phyloP scores from a whole-genome alignment of 64 coral and sea anemone genomes.

The Stylophora pistillata region DNA sequence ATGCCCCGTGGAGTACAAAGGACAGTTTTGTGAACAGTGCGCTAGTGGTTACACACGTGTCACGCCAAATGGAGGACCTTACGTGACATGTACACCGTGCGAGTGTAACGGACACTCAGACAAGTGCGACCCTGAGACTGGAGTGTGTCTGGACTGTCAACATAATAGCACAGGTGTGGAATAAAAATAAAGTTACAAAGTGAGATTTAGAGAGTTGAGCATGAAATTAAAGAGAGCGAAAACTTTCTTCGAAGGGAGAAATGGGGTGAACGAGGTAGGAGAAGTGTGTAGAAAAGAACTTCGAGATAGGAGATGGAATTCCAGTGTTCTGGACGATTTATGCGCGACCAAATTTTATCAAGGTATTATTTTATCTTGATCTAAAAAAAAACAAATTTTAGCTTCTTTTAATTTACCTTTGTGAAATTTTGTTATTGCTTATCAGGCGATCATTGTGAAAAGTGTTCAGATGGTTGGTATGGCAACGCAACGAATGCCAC shows the following conservation, averaged over 20 bases:
- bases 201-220: neutral
- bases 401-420: neutral
- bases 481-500: slow-evolving; percentile 75
- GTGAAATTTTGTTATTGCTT: neutral
- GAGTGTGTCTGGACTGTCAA: slow-evolving; percentile 81
- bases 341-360: too few species aligned
- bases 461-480: slow-evolving; percentile 88
- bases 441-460: slow-evolving; percentile 91
- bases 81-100: slow-evolving; percentile 72
- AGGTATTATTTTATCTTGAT: too few species aligned
- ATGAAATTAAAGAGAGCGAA: neutral
- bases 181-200: neutral
- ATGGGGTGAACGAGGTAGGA: too few species aligned
- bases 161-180: slow-evolving; percentile 77
- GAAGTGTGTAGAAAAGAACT: too few species aligned
- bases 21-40: slow-evolving; percentile 94
- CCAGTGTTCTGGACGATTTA: neutral
- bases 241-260: too few species aligned
- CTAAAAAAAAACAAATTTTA: neutral
- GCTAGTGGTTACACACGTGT: slow-evolving; percentile 77
- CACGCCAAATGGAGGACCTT: slow-evolving; percentile 78
- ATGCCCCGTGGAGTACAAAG: slow-evolving; percentile 75
- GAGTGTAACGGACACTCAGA: slow-evolving; percentile 72
- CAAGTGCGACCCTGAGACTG: slow-evolving; percentile 78
- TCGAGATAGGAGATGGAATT: too few species aligned